These are phyloP conservation scores for Epinephelus lanceolatus DNA, from an alignment of 2,113 vertebrate species.

Conservation along the genomic window DNA sequence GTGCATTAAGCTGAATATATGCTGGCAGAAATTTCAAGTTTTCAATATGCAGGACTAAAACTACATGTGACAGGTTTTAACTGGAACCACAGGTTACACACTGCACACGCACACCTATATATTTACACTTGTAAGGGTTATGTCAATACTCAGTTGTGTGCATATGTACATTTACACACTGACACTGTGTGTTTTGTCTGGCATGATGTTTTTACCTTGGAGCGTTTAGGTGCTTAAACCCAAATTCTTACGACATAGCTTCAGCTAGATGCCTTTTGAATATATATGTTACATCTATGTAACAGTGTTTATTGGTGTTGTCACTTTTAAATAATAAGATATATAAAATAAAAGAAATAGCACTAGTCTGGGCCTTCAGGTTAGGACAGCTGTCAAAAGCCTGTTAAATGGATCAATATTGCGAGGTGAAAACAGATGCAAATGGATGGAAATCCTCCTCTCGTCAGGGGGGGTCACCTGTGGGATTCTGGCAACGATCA, in stretches of 20 bases:
- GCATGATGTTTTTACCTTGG: neutral
- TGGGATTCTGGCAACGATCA: neutral
- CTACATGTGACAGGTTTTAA: too few relatives aligned
- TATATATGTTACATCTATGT: neutral
- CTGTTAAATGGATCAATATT: neutral
- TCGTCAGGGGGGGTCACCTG: slow-evolving; percentile 14
- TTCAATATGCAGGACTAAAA: neutral
- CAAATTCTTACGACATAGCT: neutral
- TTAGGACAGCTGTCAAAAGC: neutral
- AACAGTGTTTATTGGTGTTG: too few relatives aligned
- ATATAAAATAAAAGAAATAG: neutral
- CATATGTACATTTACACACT: neutral
- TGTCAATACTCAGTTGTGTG: neutral
- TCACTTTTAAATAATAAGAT: neutral
- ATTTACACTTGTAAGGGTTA: neutral
- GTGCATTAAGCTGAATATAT: too few relatives aligned
- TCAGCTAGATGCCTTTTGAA: neutral
- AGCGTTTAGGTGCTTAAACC: neutral
- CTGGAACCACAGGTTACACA: neutral
- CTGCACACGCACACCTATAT: neutral
- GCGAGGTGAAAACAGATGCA: slow-evolving; percentile 42
- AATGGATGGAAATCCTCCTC: slow-evolving; percentile 52
- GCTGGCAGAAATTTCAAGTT: neutral
- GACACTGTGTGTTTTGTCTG: neutral
- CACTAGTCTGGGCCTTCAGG: neutral